These are phyloP conservation scores for Peromyscus polionotus DNA, from an alignment of 2,113 vertebrate species.

Conservation along the genomic window DNA sequence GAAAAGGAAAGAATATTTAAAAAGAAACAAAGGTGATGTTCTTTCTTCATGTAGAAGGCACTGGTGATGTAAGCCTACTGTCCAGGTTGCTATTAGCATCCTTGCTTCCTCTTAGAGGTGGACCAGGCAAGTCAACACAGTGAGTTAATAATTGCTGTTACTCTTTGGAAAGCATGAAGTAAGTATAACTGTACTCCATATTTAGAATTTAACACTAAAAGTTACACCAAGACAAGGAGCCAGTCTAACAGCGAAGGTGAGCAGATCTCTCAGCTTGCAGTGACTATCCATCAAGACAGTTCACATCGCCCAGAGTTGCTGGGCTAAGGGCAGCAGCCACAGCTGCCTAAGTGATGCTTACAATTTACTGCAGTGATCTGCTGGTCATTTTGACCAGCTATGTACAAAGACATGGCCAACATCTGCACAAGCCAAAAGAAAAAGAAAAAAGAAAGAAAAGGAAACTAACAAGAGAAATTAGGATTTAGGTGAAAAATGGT, in stretches of 20 bases:
- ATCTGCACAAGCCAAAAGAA: not conserved
- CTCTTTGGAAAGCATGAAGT: constrained; percentile 19
- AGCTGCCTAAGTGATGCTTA: not conserved
- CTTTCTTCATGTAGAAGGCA: not conserved
- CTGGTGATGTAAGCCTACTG: not conserved
- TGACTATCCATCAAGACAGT: not conserved
- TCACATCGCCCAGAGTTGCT: not conserved
- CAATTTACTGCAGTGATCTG: not conserved
- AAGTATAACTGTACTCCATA: not conserved
- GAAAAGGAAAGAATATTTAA: not conserved
- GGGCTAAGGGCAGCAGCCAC: not conserved
- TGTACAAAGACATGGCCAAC: constrained; percentile 7
- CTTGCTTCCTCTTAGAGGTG: not conserved
- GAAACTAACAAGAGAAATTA: constrained; percentile 35
- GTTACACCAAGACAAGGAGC: not conserved
- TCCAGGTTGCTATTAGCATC: not conserved
- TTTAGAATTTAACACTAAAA: constrained; percentile 20
- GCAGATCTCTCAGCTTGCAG: not conserved
- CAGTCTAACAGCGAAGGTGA: not conserved
- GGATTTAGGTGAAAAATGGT: constrained; percentile 14
- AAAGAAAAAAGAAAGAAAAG: constrained; percentile 26
- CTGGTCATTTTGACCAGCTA: not conserved
- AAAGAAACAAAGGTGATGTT: not conserved
- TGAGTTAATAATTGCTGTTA: not conserved
- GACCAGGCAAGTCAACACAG: not conserved